Evolutionary conservation across 2,888 invertebrate species (phyloP).

Genomic region (Tipula unca): DNA sequence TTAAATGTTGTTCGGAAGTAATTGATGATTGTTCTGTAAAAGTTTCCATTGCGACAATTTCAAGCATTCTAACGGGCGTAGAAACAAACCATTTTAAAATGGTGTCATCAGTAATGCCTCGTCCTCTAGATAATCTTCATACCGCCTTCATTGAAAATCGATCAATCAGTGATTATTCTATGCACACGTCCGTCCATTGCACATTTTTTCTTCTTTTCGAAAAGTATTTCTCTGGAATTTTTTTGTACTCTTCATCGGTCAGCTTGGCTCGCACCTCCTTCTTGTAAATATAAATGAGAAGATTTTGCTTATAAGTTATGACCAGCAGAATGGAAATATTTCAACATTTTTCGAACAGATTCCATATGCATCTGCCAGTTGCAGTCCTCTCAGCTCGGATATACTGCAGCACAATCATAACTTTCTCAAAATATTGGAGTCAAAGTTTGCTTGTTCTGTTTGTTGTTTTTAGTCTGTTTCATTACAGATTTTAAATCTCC

Average conservation of each 20-base stretch:
- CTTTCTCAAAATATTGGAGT: not conserved
- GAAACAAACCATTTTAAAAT: not conserved
- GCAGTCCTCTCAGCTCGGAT: no score
- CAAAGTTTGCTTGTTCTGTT: not conserved
- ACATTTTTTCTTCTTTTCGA: no score
- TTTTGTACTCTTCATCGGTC: no score
- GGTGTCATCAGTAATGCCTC: not conserved
- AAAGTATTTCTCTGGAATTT: not conserved
- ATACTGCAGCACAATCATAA: no score
- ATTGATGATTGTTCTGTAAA: not conserved
- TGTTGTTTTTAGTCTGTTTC: not conserved
- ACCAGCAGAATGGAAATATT: not conserved
- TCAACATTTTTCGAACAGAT: not conserved
- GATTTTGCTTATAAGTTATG: no score
- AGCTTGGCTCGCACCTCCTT: not conserved
- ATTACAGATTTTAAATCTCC: not conserved
- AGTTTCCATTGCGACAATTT: not conserved
- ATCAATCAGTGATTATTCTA: not conserved
- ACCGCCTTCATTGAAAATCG: not conserved
- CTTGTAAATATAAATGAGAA: not conserved
- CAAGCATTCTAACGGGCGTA: not conserved
- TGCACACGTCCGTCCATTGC: no score
- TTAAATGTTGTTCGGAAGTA: no score
- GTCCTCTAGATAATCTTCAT: not conserved
- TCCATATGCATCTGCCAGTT: no score